A percentile compares a stretch with the other conserved stretches of the same genome.
phyloP scores from a whole-genome alignment of 2,888 invertebrate genomes.

The Acanthopleura granulata region DNA sequence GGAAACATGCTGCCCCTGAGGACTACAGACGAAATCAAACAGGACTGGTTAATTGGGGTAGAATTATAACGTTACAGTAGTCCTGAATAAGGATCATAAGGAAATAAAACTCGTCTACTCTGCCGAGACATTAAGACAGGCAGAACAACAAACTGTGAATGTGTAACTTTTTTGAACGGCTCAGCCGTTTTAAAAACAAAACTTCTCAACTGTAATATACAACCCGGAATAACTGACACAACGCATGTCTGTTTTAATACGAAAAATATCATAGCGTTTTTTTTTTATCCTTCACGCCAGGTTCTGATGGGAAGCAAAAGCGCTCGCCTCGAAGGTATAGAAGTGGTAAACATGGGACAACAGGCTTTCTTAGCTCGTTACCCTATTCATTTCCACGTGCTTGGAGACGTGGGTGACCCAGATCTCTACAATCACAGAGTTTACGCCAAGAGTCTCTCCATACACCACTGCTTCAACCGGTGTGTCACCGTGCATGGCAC shows the following conservation, averaged over 20 bases:
- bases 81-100: no score
- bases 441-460: conserved; percentile 52
- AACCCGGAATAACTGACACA: no score
- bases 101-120: no score
- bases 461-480: conserved; percentile 57
- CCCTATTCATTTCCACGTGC: conserved; percentile 66
- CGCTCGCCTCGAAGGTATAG: conserved; percentile 53
- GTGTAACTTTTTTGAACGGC: no score
- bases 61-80: no score
- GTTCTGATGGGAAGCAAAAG: conserved; percentile 34
- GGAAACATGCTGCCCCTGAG: no score
- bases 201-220: no score
- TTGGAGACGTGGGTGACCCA: conserved; percentile 41
- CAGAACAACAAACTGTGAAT: no score
- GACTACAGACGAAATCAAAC: no score
- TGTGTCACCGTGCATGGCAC: conserved; percentile 63
- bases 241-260: neutral
- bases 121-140: no score
- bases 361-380: conserved; percentile 51
- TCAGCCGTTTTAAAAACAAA: no score
- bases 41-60: no score
- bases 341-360: conserved; percentile 61
- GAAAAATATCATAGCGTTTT: neutral
- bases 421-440: conserved; percentile 32
- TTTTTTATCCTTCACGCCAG: conserved; percentile 25